A percentile compares a stretch with the other conserved stretches of the same genome.
phyloP scores from a whole-genome alignment of 2,797 vertebrate species.

The Oophaga sylvatica region DNA sequence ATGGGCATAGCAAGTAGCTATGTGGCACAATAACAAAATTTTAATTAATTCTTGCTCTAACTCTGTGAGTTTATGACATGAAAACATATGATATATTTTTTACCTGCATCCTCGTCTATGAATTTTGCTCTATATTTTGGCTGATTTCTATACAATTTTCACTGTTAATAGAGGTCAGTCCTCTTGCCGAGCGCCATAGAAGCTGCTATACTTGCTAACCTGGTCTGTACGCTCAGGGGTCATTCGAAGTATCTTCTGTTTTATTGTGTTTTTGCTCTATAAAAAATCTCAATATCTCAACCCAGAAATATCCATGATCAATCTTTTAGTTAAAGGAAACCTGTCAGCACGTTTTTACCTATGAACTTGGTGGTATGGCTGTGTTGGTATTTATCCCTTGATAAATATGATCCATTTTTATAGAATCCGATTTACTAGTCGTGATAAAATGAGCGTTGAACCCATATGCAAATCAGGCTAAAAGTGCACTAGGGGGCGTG shows the following conservation, averaged over 20 bases:
- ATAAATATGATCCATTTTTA: too few relatives aligned
- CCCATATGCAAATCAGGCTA: too few relatives aligned
- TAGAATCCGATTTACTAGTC: too few relatives aligned
- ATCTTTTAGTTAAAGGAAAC: too few relatives aligned
- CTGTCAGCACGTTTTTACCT: too few relatives aligned
- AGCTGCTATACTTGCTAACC: background rate
- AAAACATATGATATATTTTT: background rate
- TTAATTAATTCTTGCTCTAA: background rate
- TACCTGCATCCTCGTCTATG: background rate
- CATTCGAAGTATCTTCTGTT: background rate
- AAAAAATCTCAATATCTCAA: background rate
- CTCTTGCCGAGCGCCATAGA: background rate
- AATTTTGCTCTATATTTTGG: background rate
- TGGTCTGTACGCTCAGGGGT: too few relatives aligned
- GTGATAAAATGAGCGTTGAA: too few relatives aligned
- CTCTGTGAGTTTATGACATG: background rate
- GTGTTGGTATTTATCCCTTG: too few relatives aligned
- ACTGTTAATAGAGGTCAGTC: background rate
- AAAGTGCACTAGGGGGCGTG: too few relatives aligned
- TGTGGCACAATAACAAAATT: background rate
- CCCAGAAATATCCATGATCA: too few relatives aligned
- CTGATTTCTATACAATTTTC: background rate
- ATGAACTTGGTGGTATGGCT: too few relatives aligned
- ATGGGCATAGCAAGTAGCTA: background rate
- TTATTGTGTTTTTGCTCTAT: background rate